Evolutionary conservation across 2,113 vertebrate species (phyloP).

Genomic region (Fulmarus glacialis): DNA sequence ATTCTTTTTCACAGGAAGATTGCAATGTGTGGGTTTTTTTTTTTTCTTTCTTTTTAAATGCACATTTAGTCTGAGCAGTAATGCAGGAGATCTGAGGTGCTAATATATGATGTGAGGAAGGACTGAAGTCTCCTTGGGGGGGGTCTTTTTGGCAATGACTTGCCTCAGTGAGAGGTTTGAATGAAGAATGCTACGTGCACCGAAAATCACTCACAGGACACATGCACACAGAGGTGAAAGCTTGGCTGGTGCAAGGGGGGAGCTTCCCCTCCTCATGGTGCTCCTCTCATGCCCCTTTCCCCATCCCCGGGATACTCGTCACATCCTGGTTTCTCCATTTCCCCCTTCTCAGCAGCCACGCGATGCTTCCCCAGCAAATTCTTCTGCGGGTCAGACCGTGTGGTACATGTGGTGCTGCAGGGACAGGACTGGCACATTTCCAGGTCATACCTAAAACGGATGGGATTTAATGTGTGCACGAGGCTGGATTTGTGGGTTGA

Average conservation of each 20-base stretch:
- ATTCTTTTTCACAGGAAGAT: slow-evolving; percentile 65
- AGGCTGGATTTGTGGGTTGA: background rate
- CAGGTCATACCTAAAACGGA: background rate
- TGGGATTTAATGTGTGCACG: background rate
- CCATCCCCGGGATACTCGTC: accelerated
- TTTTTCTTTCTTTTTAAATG: slow-evolving; percentile 61
- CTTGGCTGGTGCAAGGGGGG: background rate
- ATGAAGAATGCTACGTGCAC: slow-evolving; percentile 20
- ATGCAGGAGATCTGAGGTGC: slow-evolving; percentile 63
- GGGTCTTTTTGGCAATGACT: slow-evolving; percentile 56
- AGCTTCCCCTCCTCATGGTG: background rate
- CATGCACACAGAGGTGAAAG: background rate
- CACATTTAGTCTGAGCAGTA: slow-evolving; percentile 67
- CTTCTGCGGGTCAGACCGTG: background rate
- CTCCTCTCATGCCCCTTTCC: background rate
- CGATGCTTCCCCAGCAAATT: background rate
- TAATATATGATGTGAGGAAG: slow-evolving; percentile 72
- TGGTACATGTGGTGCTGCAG: background rate
- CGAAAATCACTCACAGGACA: slow-evolving; percentile 35
- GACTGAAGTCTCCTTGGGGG: slow-evolving; percentile 60
- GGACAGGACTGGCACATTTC: background rate
- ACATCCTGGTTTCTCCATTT: background rate
- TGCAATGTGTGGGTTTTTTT: slow-evolving; percentile 20
- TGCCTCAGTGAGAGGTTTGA: slow-evolving; percentile 47
- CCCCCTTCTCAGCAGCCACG: background rate